phyloP scores from a whole-genome alignment of 2,797 vertebrate species.

The Pipistrellus pipistrellus region DNA sequence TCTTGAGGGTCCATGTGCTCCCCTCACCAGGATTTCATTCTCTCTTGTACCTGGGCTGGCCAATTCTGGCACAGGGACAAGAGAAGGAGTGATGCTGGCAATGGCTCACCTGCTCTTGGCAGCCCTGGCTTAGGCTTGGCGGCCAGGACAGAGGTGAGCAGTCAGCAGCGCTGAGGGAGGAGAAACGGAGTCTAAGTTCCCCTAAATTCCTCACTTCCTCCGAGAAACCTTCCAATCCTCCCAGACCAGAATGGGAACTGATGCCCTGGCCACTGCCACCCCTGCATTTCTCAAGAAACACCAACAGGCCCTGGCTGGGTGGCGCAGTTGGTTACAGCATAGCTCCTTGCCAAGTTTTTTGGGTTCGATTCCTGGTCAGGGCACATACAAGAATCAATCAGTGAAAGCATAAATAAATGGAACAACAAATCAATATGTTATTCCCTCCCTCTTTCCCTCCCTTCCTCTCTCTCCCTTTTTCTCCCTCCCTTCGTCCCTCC shows the following conservation, averaged over 20 bases:
- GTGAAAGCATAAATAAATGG: not conserved
- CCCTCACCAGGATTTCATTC: not conserved
- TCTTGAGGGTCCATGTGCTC: not conserved
- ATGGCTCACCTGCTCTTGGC: not conserved
- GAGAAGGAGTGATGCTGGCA: not conserved
- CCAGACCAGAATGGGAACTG: not conserved
- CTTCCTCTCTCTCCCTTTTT: too few relatives aligned
- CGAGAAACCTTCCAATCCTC: not conserved
- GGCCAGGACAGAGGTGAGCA: not conserved
- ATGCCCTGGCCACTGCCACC: too few relatives aligned
- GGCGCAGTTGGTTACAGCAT: not conserved
- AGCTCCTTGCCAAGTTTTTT: too few relatives aligned
- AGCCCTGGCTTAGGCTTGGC: not conserved
- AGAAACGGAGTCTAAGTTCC: not conserved
- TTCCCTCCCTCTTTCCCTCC: too few relatives aligned
- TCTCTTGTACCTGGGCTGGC: not conserved
- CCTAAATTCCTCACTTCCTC: not conserved
- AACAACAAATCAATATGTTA: not conserved
- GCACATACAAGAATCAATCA: not conserved
- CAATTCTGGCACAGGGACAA: not conserved
- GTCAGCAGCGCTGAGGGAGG: not conserved
- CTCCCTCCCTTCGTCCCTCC: too few relatives aligned
- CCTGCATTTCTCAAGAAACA: not conserved
- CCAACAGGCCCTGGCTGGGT: not conserved
- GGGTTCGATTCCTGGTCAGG: not conserved